Percentiles rank a stretch among this genome's conserved stretches.
These are phyloP conservation scores for Germaria angustata DNA, from an alignment of 2,888 invertebrate species.

Conservation along the genomic window DNA sequence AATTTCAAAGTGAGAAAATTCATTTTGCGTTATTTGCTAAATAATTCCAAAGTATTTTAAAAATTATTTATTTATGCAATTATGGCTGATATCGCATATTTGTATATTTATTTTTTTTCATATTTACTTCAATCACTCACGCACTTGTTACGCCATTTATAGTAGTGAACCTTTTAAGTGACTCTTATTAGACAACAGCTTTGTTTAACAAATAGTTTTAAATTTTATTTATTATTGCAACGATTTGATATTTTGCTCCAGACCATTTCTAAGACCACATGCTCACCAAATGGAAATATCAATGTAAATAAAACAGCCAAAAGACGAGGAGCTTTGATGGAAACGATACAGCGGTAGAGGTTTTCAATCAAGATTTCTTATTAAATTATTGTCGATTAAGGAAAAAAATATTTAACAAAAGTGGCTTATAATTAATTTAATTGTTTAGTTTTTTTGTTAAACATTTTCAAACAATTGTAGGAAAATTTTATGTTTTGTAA, in stretches of 20 bases:
- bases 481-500: conserved; percentile 30
- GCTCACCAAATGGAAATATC: conserved; percentile 55
- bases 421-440: background rate
- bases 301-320: conserved; percentile 35
- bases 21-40: too few species aligned
- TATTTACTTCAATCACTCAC: background rate
- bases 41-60: too few species aligned
- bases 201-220: conserved; percentile 26
- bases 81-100: too few species aligned
- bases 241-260: background rate
- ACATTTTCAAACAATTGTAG: conserved; percentile 17
- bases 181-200: background rate
- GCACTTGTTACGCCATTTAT: background rate
- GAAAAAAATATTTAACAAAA: conserved; percentile 18
- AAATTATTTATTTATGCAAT: too few species aligned
- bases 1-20: too few species aligned
- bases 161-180: conserved; percentile 1
- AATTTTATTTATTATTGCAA: conserved; percentile 25
- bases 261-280: background rate
- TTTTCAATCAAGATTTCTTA: conserved; percentile 49
- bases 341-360: conserved; percentile 32
- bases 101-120: too few species aligned
- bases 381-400: conserved; percentile 50
- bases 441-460: background rate
- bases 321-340: conserved; percentile 16